Percentiles rank a stretch among this genome's conserved stretches.
These are phyloP conservation scores for Xerus rutilus DNA, from an alignment of 2,797 vertebrate genomes.

Conservation along the genomic window DNA sequence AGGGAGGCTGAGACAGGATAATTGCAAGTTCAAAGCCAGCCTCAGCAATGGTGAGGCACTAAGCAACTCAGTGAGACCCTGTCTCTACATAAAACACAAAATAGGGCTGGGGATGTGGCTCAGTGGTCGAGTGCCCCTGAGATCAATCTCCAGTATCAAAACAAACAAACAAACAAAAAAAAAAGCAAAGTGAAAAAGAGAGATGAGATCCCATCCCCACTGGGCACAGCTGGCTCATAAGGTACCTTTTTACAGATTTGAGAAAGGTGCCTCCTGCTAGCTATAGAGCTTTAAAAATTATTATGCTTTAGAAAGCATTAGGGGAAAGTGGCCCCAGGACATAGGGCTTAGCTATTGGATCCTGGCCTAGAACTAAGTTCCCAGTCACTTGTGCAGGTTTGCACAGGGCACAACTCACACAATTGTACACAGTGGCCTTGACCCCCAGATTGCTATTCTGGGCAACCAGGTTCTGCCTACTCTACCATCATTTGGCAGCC, in stretches of 20 bases:
- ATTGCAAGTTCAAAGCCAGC: too few species aligned
- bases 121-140: too few species aligned
- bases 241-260: not conserved
- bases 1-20: too few species aligned
- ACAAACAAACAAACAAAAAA: too few species aligned
- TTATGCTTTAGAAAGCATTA: not conserved
- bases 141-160: too few species aligned
- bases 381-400: not conserved
- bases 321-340: not conserved
- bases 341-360: not conserved
- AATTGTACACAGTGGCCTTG: not conserved
- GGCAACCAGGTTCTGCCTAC: conserved; percentile 5
- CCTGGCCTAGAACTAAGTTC: not conserved
- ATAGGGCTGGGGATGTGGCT: too few species aligned
- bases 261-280: not conserved
- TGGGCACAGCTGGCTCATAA: not conserved
- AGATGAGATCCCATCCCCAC: not conserved
- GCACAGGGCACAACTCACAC: not conserved
- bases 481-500: not conserved
- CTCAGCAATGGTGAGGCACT: too few species aligned
- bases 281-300: not conserved
- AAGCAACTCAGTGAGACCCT: too few species aligned
- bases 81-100: too few species aligned
- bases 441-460: not conserved
- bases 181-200: not conserved